Evolutionary conservation across 1,140 invertebrate genomes (phyloP), one percentile per base, ranked within the genome.

Genomic region (Cydia pomonella): DNA sequence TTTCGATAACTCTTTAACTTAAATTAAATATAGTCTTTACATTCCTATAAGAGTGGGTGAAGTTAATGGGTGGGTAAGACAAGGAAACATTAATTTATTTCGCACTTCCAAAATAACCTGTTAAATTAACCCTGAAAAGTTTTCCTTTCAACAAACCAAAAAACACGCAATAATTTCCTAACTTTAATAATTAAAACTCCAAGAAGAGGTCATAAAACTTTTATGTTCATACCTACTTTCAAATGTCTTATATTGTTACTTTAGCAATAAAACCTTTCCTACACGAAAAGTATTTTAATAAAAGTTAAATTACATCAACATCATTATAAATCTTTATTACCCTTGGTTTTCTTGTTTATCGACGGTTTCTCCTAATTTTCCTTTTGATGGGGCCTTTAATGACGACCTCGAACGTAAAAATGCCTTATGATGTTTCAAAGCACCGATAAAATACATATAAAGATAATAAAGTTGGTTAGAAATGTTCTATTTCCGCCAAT

Each of bases 201-300:
- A 38, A 41, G n/a, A 69, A 69, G 29, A 18, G n/a, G 33, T 18
- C 3, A 16, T 16, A 64, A 29, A 38, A 38, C 16, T 69, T 69
- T 38, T 41, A 33, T 38, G 18, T 69, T 66, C 16, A 66, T 66
- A 66, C 27, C 59, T 63, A 63, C 62, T 63, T 13, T 12, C 4
- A 33, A 69, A 69, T 69, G 64, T 69, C 64, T 69, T 38, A 64
- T 18, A 33, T n/a, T n/a, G 64, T 18, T 33, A 33, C 64, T 18
- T 18, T 21, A 6, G 27, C 64, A 33, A 69, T 69, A 69, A 69
- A 69, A 38, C 7, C 33, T 33, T 69, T 69, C 33, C 64, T 69
- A 69, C 64, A 69, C 64, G 64, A 69, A 69, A 69, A 69, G 64
- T 69, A 21, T 69, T 69, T 69, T 69, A 69, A 69, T 69, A 38